Evolutionary conservation across 2,888 invertebrate genomes (phyloP), one percentile per base, ranked within the genome.

Genomic region (Enchytraeus crypticus): DNA sequence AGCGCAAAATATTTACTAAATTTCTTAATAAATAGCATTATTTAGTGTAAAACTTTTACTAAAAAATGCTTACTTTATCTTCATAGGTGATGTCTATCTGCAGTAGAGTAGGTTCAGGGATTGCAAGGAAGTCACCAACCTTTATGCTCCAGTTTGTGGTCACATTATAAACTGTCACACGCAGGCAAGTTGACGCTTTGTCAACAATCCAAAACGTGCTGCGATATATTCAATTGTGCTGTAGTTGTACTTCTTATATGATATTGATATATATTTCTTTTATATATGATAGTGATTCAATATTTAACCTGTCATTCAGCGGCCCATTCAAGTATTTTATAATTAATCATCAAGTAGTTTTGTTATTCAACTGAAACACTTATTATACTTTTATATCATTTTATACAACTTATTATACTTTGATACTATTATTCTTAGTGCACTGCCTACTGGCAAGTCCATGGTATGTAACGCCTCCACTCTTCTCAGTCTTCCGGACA

Each of bases 201-300:
- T 90, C 90, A 51, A 88, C 84, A 73, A 90, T 79, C 72, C 88
- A 90, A 79, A 90, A 89, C 43, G 89, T 87, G 77, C 89, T 90
- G 80, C 14, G 84, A 74, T 43, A 61, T n/a, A n/a, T n/a, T n/a
- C n/a, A n/a, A n/a, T n/a, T n/a, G n/a, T 18, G 11, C 11, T 43
- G 43, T 14, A 14, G 11, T 14, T 18, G 11, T 43, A 43, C 11
- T 43, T 18, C 43, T 43, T 18, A 14, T 18, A 11, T 18, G 43
- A 18, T 14, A 43, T 43, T 43, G 18, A 14, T 43, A 14, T 14
- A 11, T 14, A 18, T 14, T 43, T 14, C 11, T n/a, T n/a, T n/a
- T n/a, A n/a, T n/a, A n/a, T n/a, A n/a, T n/a, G n/a, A n/a, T n/a
- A n/a, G n/a, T n/a, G n/a, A n/a, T n/a, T n/a, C n/a, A n/a, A n/a